Evolutionary conservation across 2,797 vertebrate species (phyloP).

Genomic region (Sardinella longiceps): DNA sequence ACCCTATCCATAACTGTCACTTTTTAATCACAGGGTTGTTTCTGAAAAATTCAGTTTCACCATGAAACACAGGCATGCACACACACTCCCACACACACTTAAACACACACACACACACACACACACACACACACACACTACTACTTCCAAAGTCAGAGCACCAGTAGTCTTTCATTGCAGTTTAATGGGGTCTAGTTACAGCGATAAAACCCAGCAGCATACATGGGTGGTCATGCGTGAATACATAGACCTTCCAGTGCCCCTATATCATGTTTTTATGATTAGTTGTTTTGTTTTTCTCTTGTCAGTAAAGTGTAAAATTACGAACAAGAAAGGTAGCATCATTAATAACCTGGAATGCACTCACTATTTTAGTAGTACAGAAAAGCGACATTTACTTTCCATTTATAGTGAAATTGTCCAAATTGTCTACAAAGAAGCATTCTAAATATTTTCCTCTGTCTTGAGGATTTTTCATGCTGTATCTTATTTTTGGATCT

Average conservation of each 20-base stretch:
- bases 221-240: neutral
- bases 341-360: neutral
- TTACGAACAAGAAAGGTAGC: neutral
- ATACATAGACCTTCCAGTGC: neutral
- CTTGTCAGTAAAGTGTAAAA: neutral
- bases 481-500: neutral
- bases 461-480: neutral
- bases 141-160: neutral
- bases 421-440: too few relatives aligned
- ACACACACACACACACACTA: neutral
- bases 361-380: neutral
- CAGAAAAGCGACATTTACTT: neutral
- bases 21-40: conserved; percentile 69
- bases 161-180: neutral
- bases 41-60: conserved; percentile 32
- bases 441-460: too few relatives aligned
- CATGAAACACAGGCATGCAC: neutral
- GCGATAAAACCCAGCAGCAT: neutral
- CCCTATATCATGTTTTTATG: neutral
- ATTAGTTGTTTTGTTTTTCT: neutral
- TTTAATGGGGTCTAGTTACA: neutral
- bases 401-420: neutral
- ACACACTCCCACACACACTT: neutral
- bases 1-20: conserved; percentile 81
- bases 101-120: too few relatives aligned